A percentile compares a stretch with the other conserved stretches of the same genome.
These are phyloP conservation scores for Pogonus chalceus DNA, from an alignment of 1,140 invertebrate genomes.

Conservation along the genomic window DNA sequence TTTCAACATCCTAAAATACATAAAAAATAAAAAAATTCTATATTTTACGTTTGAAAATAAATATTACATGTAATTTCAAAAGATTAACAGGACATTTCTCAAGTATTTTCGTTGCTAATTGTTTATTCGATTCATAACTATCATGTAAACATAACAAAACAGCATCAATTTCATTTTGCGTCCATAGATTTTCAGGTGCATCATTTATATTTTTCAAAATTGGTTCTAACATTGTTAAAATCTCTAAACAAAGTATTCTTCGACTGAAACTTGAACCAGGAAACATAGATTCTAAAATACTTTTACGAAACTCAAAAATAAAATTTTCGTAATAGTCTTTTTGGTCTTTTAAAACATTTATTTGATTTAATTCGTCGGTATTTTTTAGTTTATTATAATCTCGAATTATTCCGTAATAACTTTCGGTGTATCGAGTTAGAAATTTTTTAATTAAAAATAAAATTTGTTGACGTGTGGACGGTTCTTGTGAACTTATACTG, in stretches of 20 bases:
- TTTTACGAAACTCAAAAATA: conserved; percentile 13
- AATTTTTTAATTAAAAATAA: conserved; percentile 52
- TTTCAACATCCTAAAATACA: conserved; percentile 31
- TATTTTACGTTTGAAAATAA: background rate
- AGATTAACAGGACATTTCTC: conserved; percentile 25
- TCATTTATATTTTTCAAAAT: conserved; percentile 14
- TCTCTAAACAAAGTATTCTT: conserved; percentile 50
- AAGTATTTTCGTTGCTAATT: conserved; percentile 48
- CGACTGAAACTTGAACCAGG: conserved; percentile 60
- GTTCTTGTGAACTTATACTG: conserved; percentile 62
- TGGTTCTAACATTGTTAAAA: conserved; percentile 21
- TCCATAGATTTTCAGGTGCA: conserved; percentile 22
- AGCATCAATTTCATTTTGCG: conserved; percentile 31
- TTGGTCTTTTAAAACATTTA: conserved; percentile 8
- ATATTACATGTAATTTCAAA: background rate
- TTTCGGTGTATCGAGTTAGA: conserved; percentile 21
- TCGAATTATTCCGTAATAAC: conserved; percentile 17
- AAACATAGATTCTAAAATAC: conserved; percentile 43
- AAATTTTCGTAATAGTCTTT: conserved; percentile 14
- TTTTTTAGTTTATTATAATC: conserved; percentile 7
- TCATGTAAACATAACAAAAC: conserved; percentile 55
- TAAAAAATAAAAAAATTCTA: conserved; percentile 18
- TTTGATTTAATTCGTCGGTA: background rate
- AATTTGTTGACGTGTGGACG: conserved; percentile 49
- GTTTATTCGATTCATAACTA: conserved; percentile 72